These are phyloP conservation scores for Mesoligia furuncula DNA, from an alignment of 2,888 invertebrate species.

Conservation along the genomic window DNA sequence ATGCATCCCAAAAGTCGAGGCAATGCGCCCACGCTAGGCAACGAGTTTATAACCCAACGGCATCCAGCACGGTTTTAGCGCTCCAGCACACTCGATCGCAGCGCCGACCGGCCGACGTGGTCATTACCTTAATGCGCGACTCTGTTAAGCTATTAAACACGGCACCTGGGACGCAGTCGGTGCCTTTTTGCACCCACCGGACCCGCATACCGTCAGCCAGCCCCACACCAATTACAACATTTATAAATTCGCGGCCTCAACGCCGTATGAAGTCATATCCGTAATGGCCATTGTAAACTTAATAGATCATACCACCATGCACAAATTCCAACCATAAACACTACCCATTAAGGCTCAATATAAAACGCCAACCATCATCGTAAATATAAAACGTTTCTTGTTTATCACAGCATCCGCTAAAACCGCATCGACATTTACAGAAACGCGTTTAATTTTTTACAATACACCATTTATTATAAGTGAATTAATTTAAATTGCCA, in stretches of 20 bases:
- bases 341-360: conserved; percentile 36
- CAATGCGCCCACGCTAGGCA: too few relatives aligned
- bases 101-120: conserved; percentile 69
- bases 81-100: conserved; percentile 63
- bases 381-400: conserved; percentile 76
- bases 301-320: conserved; percentile 55
- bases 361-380: conserved; percentile 28
- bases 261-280: conserved; percentile 82
- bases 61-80: conserved; percentile 73
- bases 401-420: conserved; percentile 80
- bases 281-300: conserved; percentile 77
- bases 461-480: conserved; percentile 83
- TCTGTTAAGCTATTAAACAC: conserved; percentile 83
- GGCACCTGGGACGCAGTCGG: conserved; percentile 79
- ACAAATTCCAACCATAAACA: conserved; percentile 58
- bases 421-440: conserved; percentile 82
- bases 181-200: conserved; percentile 77
- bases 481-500: conserved; percentile 88
- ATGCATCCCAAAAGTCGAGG: background rate
- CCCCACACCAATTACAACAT: conserved; percentile 82
- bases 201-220: conserved; percentile 78
- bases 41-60: background rate
- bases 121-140: conserved; percentile 84
- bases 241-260: conserved; percentile 80
- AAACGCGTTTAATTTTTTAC: conserved; percentile 83